Percentiles rank a stretch among this genome's conserved stretches.
phyloP scores from a whole-genome alignment of 2,888 invertebrate species.

The Drosophila birchii region DNA sequence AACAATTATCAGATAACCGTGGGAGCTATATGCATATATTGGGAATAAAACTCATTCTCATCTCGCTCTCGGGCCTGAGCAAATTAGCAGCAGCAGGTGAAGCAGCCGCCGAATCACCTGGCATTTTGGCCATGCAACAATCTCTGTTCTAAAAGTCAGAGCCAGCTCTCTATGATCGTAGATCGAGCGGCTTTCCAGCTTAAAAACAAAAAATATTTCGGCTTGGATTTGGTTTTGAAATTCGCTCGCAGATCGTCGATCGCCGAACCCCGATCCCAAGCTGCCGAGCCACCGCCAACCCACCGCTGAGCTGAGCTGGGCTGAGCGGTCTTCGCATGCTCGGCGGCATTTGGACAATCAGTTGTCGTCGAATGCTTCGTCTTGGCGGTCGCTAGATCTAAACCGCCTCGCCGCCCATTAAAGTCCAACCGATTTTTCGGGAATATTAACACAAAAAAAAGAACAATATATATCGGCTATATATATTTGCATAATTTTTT shows the following conservation, averaged over 20 bases:
- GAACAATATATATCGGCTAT: not conserved
- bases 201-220: constrained; percentile 55
- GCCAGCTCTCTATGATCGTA: not conserved
- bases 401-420: constrained; percentile 2
- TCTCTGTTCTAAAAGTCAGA: not conserved
- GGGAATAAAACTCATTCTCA: not conserved
- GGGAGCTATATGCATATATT: not conserved
- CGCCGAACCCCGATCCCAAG: not conserved
- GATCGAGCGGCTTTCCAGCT: not conserved
- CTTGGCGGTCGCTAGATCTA: constrained; percentile 78
- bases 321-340: constrained; percentile 74
- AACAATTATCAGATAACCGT: constrained; percentile 11
- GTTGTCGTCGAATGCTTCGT: constrained; percentile 82
- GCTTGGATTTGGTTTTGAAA: constrained; percentile 76
- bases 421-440: not conserved
- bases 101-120: constrained; percentile 4
- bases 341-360: constrained; percentile 75
- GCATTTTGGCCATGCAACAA: constrained; percentile 11
- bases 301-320: constrained; percentile 20
- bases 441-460: not conserved
- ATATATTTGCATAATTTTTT: not conserved
- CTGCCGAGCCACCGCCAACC: constrained; percentile 19
- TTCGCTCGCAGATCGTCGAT: constrained; percentile 42
- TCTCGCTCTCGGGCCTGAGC: constrained; percentile 3
- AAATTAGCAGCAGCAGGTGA: constrained; percentile 18